Conservation (phyloP, 1,140 invertebrate genomes). For the Formica selysi region DNA sequence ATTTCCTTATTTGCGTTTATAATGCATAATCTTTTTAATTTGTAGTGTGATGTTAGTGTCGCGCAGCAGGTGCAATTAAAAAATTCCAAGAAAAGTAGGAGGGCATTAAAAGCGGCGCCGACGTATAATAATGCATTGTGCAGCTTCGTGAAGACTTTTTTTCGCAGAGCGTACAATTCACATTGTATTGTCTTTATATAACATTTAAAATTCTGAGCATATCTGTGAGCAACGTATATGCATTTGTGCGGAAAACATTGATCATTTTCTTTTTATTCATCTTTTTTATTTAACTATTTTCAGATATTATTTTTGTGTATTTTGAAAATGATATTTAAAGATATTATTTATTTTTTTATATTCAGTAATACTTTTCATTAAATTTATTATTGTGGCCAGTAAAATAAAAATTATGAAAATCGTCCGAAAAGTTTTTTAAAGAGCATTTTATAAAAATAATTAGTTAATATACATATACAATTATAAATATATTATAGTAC, state of each 20-base stretch:
- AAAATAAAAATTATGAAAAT: too few relatives aligned
- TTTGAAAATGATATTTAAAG: neutral
- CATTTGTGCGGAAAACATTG: neutral
- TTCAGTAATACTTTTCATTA: too few relatives aligned
- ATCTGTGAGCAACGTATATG: neutral
- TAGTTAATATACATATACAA: too few relatives aligned
- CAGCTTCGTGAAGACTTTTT: neutral
- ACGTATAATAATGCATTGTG: slow-evolving; percentile 4
- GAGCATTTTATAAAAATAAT: too few relatives aligned
- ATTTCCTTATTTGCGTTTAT: slow-evolving; percentile 20
- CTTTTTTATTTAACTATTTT: neutral
- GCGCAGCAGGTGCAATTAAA: slow-evolving; percentile 33
- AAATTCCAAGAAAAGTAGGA: slow-evolving; percentile 30
- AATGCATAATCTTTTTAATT: slow-evolving; percentile 35
- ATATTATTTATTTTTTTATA: too few relatives aligned
- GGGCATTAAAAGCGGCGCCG: slow-evolving; percentile 23
- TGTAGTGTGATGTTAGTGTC: neutral
- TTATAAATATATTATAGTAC: too few relatives aligned
- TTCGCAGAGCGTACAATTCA: slow-evolving; percentile 5
- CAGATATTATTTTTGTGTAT: neutral
- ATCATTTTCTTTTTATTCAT: neutral
- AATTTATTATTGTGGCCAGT: too few relatives aligned
- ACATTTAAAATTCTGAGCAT: neutral
- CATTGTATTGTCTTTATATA: neutral
- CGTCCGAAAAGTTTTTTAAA: too few relatives aligned